Percentiles rank a stretch among this genome's conserved stretches.
Conservation (phyloP, 2,797 vertebrate species). For the Melanotaenia trifasciata region DNA sequence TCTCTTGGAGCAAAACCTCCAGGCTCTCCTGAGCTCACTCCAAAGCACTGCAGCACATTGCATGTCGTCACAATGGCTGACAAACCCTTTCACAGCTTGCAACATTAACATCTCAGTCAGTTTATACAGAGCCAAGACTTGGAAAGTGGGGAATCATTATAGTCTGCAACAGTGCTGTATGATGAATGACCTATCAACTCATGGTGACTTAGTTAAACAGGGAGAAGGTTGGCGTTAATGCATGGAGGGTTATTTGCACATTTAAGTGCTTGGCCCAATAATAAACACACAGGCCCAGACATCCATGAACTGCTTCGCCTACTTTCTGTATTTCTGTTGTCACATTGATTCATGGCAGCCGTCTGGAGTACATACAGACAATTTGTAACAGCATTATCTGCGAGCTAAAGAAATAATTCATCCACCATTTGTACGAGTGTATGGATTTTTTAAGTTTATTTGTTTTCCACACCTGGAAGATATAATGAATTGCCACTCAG, state of each 20-base stretch:
- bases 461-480: constrained; percentile 42
- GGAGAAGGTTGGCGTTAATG: constrained; percentile 56
- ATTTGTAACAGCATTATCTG: constrained; percentile 74
- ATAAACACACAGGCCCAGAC: constrained; percentile 41
- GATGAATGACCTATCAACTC: constrained; percentile 66
- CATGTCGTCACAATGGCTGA: constrained; percentile 27
- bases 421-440: constrained; percentile 36
- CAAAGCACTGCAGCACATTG: constrained; percentile 23
- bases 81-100: constrained; percentile 29
- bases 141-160: constrained; percentile 40
- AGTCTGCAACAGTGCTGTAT: constrained; percentile 42
- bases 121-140: constrained; percentile 32
- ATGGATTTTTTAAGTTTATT: constrained; percentile 34
- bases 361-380: constrained; percentile 48
- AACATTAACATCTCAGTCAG: constrained; percentile 45
- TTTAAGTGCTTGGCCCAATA: constrained; percentile 43
- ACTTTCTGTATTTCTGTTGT: constrained; percentile 55
- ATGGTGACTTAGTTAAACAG: constrained; percentile 48
- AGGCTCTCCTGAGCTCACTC: constrained; percentile 53
- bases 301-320: constrained; percentile 28
- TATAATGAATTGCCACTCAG: constrained; percentile 39
- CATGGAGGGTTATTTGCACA: constrained; percentile 55
- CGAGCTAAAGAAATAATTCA: constrained; percentile 49
- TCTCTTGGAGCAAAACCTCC: constrained; percentile 55
- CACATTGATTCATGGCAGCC: constrained; percentile 72